Evolutionary conservation across 2,888 invertebrate species (phyloP).

Genomic region (Hypercompe scribonia): DNA sequence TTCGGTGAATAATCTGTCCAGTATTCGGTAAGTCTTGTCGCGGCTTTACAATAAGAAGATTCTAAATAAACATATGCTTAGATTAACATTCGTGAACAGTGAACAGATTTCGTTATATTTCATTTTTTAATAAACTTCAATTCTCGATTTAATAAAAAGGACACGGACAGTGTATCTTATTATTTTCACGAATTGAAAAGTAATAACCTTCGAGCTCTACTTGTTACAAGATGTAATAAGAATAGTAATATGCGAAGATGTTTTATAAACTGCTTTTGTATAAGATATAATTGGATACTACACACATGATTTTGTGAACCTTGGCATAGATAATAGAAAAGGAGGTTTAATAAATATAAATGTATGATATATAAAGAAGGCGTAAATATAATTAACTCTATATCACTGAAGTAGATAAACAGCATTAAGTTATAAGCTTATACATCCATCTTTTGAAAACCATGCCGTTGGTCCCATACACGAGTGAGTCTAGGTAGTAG

Average conservation of each 20-base stretch:
- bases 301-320: conserved; percentile 4
- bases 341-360: background rate
- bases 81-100: background rate
- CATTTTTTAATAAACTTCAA: background rate
- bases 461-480: too few relatives aligned
- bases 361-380: background rate
- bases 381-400: background rate
- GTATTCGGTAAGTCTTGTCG: too few relatives aligned
- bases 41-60: too few relatives aligned
- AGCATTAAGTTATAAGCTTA: too few relatives aligned
- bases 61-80: background rate
- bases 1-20: too few relatives aligned
- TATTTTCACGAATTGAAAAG: conserved; percentile 29
- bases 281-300: conserved; percentile 15
- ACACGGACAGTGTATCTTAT: conserved; percentile 24
- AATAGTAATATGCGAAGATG: conserved; percentile 16
- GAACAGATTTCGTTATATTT: too few relatives aligned
- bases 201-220: conserved; percentile 22
- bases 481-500: too few relatives aligned
- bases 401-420: background rate
- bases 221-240: conserved; percentile 19
- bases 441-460: too few relatives aligned
- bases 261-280: conserved; percentile 10
- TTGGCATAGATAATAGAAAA: conserved; percentile 13
- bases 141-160: background rate